Percentiles rank a stretch among this genome's conserved stretches.
Conservation (phyloP, 2,797 vertebrate species). For the Lepidocolaptes lacrymiger region DNA sequence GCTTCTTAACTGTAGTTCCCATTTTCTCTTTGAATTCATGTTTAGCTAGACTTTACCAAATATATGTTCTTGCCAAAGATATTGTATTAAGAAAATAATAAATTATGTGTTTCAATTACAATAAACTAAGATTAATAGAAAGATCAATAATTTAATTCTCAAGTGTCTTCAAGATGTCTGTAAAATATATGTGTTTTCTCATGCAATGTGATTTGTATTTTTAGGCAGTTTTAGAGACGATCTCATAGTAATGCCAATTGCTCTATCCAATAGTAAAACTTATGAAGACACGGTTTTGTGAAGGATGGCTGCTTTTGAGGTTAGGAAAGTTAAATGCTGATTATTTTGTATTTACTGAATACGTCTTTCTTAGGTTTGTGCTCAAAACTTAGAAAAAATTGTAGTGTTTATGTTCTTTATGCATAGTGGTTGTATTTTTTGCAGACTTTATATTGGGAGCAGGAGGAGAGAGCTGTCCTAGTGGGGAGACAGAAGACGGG, state of each 20-base stretch:
- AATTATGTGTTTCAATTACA: conserved; percentile 38
- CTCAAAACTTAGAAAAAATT: not conserved
- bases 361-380: not conserved
- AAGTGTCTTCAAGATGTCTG: conserved; percentile 36
- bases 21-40: conserved; percentile 20
- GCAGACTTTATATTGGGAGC: not conserved
- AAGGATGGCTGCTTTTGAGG: not conserved
- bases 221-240: not conserved
- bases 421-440: not conserved
- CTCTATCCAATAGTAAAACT: not conserved
- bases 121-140: conserved; percentile 52
- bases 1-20: not conserved
- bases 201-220: conserved; percentile 37
- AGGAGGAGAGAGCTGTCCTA: not conserved
- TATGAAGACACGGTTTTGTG: not conserved
- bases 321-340: not conserved
- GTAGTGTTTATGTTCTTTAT: not conserved
- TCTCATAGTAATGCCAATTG: not conserved
- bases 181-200: conserved; percentile 47
- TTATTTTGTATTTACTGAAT: not conserved
- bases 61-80: not conserved
- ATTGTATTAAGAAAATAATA: conserved; percentile 34
- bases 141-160: conserved; percentile 68
- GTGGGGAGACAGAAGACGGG: not conserved
- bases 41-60: not conserved